Base-by-base conservation (phyloP, 2,113 vertebrate species). In the Lates calcarifer region DNA sequence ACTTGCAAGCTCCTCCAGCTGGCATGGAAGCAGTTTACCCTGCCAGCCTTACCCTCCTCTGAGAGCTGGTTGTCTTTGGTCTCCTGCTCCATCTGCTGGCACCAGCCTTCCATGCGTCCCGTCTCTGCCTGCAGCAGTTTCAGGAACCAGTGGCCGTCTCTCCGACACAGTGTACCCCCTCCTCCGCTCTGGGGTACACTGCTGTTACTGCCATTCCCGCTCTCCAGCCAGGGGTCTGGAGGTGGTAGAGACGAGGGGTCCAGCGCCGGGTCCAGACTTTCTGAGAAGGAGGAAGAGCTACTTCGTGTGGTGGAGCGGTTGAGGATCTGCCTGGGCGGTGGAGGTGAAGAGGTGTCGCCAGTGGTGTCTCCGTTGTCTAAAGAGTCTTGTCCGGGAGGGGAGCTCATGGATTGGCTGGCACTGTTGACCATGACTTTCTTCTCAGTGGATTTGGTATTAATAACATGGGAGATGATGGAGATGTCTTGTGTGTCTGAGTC, bases 61-160 rank as follows among this genome's bases (percentile, higher is more conserved):
- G 97, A 97, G 82, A 99, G 96, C 92, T 94, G 97, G 94, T 98
- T 97, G 94, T 99, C 97, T 95, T 97, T 97, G 94, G 97, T 98
- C 95, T 99, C 98, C 95, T 97, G 96, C 89, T 99, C 97, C 98
- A 99, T 99, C 96, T 99, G 98, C 77, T 95, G 96, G 91, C 98
- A 99, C 98, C 98, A 99, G 76, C 98, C 98, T 88, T 99, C 98
- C 90, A 99, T 96, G 57, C 98, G 95, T 77, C 97, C 98, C 0
- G 97, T 97, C 89, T 99, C 98, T 0, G 98, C 98, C 93, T 99
- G 97, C 88, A 99, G 96, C 70, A 99, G 96, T 93, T 99, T 99
- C 84, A 99, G 93, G 90, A 99, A 99, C 98, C 98, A 99, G 90
- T 96, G 98, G 43, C 98, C 98, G 0, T 99, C 98, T 69, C 97